Evolutionary conservation across 35 echinoderm and acorn worm species (phyloP).

Genomic region (Heliocidaris tuberculata): DNA sequence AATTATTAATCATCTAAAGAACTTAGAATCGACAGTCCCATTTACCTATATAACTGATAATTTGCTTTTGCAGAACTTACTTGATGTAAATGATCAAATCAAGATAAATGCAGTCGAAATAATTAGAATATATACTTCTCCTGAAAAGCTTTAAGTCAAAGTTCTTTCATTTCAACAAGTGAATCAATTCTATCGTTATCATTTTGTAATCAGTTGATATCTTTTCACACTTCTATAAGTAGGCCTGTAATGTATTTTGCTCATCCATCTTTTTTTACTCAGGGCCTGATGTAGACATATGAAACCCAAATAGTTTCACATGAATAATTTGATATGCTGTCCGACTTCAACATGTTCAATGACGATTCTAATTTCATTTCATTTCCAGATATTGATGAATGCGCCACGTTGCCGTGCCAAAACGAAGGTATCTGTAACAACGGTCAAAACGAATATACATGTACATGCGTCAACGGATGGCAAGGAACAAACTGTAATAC

Average conservation of each 20-base stretch:
- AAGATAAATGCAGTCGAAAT: too few species aligned
- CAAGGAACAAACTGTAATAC: conserved; percentile 66
- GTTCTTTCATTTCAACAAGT: too few species aligned
- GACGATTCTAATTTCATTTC: not conserved
- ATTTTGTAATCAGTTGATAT: too few species aligned
- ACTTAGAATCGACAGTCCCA: not conserved
- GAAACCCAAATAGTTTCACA: not conserved
- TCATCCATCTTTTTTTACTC: not conserved
- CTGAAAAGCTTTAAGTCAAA: too few species aligned
- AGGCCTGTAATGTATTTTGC: not conserved
- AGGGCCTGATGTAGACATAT: too few species aligned
- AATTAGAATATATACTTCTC: too few species aligned
- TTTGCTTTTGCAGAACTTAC: too few species aligned
- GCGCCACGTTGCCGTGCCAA: conserved; percentile 56
- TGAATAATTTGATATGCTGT: not conserved
- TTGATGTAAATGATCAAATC: too few species aligned
- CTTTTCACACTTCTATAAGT: too few species aligned
- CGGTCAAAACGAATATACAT: conserved; percentile 68
- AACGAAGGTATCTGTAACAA: conserved; percentile 62
- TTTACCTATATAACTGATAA: too few species aligned
- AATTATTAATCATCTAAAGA: not conserved
- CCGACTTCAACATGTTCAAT: not conserved
- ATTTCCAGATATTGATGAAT: conserved; percentile 68
- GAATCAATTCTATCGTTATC: too few species aligned
- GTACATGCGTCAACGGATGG: conserved; percentile 67